phyloP scores from a whole-genome alignment of 2,113 vertebrate species.

The Cairina moschata region DNA sequence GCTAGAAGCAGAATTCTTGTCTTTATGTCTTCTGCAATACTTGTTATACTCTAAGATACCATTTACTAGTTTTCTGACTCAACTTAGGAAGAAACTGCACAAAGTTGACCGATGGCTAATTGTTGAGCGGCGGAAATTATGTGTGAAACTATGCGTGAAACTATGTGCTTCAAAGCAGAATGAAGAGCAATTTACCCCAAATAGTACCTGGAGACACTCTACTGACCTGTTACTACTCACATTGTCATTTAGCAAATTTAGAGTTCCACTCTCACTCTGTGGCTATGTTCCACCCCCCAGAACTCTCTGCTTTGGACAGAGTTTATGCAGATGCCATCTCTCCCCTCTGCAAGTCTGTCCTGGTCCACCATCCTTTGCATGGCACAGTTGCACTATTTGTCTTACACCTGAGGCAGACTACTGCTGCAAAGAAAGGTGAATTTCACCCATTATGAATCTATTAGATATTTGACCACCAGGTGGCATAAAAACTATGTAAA shows the following conservation, averaged over 20 bases:
- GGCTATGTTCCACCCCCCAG: no score
- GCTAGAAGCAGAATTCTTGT: neutral
- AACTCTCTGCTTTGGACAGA: neutral
- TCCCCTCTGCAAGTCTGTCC: neutral
- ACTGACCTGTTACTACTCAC: neutral
- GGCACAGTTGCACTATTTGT: neutral
- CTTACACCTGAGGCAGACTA: accelerated
- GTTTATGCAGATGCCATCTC: neutral
- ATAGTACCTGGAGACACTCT: neutral
- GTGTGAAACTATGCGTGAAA: neutral
- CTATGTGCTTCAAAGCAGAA: neutral
- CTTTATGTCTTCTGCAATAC: neutral
- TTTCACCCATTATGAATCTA: neutral
- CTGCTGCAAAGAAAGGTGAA: neutral
- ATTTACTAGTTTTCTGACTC: neutral
- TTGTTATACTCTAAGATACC: neutral
- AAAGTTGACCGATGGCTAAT: neutral
- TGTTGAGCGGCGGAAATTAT: neutral
- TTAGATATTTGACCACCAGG: conserved; percentile 56
- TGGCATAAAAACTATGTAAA: conserved; percentile 69
- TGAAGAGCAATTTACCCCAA: neutral
- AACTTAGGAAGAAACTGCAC: neutral
- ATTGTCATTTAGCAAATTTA: neutral
- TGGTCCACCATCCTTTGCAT: neutral
- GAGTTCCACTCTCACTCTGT: neutral